Evolutionary conservation across 2,113 vertebrate genomes (phyloP), one percentile per base, ranked within the genome.

Genomic region (Myotis lucifugus): DNA sequence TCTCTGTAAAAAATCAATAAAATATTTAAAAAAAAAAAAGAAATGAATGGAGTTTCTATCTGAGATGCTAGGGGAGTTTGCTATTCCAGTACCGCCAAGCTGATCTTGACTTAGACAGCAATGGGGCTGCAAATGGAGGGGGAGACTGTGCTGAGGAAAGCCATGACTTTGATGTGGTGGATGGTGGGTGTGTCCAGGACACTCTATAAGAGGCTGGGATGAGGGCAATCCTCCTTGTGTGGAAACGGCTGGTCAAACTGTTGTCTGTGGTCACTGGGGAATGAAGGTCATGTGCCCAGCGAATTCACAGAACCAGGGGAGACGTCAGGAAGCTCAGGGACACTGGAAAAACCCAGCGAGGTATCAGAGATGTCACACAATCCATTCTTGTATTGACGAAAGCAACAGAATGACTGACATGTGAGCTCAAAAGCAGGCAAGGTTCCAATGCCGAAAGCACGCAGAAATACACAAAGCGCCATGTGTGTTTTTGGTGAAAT

Each of bases 381-480:
- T 52, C 87, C 85, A 5, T 37, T 56, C 4, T 37, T 32, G 0
- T 5, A 73, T 0, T 18, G 8, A 92, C 3, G 82, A 69, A 73
- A 15, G 10, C 14, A 83, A 64, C 59, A 81, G 67, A 79, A 42
- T 61, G n/a, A 61, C 3, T 37, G 25, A 37, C 48, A 32, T 0
- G 5, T 42, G 18, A 77, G 0, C 11, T 76, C 6, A 85, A 56
- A 4, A 61, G 11, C 1, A 50, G 21, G 7, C 3, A 42, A 50
- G 1, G 4, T 29, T 29, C 23, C 15, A 54, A 4, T 19, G 66
- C 3, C 5, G 8, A 34, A 1, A 48, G 3, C 7, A 73, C 2
- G 15, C 0, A 70, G 3, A 1, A 42, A 54, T 46, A 59, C 5
- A 83, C 32, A 29, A 52, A 74, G 3, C 12, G 52, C 0, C 2